Percentiles rank a stretch among this genome's conserved stretches.
These are phyloP conservation scores for Tyria jacobaeae DNA, from an alignment of 2,888 invertebrate genomes.

Conservation along the genomic window DNA sequence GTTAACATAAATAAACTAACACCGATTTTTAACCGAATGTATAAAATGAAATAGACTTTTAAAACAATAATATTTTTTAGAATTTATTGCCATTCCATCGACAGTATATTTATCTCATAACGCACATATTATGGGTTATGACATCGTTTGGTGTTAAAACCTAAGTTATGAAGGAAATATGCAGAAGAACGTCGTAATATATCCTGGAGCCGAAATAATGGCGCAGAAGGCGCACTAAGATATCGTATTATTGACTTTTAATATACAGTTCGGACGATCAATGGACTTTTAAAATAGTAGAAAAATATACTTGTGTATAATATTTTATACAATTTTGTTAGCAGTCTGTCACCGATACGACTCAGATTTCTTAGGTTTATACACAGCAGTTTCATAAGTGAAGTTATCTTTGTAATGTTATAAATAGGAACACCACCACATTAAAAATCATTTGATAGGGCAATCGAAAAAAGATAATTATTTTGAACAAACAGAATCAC, in stretches of 20 bases:
- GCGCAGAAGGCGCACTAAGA: conserved; percentile 26
- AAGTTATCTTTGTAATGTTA: background rate
- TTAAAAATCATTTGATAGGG: background rate
- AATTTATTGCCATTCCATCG: conserved; percentile 57
- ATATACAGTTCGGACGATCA: conserved; percentile 7
- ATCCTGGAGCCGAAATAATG: conserved; percentile 46
- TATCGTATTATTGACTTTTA: conserved; percentile 35
- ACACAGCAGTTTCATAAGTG: background rate
- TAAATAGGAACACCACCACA: background rate
- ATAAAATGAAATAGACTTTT: conserved; percentile 27
- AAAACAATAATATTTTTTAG: conserved; percentile 68
- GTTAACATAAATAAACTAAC: background rate
- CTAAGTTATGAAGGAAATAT: conserved; percentile 67
- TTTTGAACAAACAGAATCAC: background rate
- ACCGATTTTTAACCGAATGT: background rate
- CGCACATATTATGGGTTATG: conserved; percentile 70
- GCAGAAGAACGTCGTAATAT: conserved; percentile 62
- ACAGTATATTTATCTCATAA: conserved; percentile 65
- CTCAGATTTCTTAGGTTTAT: background rate
- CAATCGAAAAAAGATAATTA: background rate
- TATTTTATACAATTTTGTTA: background rate
- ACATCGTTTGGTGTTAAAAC: conserved; percentile 67
- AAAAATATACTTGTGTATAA: background rate
- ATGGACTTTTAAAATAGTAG: conserved; percentile 1
- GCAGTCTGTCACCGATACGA: background rate